Base-by-base conservation (phyloP, 2,888 invertebrate species). In the Trimorus sp. region DNA sequence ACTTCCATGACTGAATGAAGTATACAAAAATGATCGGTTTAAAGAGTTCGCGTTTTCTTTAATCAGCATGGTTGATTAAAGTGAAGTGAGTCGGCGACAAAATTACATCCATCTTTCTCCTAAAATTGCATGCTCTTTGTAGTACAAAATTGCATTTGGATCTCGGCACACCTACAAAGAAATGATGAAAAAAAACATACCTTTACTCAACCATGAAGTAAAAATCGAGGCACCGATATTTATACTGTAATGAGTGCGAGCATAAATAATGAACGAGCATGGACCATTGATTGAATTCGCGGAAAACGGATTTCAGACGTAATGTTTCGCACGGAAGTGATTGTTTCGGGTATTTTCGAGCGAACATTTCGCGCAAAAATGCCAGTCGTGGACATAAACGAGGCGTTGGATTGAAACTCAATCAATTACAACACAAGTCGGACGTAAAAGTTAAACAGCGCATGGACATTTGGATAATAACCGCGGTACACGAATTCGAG, bases 61-160 rank as follows among this genome's bases (percentile, higher is more conserved):
- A 54, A 71, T 53, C 54, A 37, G 74, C 48, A 74, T 74, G 74
- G 74, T 74, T 74, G 73, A 73, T 73, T 73, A 73, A 74, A 73
- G 69, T 26, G 26, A 70, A 62, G 36, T 48, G 45, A 56, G 45
- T 7, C 14, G 14, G 49, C 15, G 14, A 45, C n/a, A 56, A 42
- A 37, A n/a, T 38, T 38, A 51, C 14, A n/a, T 14, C 7, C 2
- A 51, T n/a, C 15, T 51, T 12, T 51, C 51, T 38, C 16, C n/a
- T 12, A 40, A 49, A 26, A 49, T 38, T 48, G 1, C 12, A 68
- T 45, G 45, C 45, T 45, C 45, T 9, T 45, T 45, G 2, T 7
- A 36, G 45, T 36, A 2, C 26, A 14, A 59, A 59, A 7, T 49
- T 71, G 71, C 62, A 62, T 62, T 54, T 62, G 45, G 53, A 51